These are phyloP conservation scores for Pseudomugil tenellus DNA, from an alignment of 2,797 vertebrate species.

Conservation along the genomic window DNA sequence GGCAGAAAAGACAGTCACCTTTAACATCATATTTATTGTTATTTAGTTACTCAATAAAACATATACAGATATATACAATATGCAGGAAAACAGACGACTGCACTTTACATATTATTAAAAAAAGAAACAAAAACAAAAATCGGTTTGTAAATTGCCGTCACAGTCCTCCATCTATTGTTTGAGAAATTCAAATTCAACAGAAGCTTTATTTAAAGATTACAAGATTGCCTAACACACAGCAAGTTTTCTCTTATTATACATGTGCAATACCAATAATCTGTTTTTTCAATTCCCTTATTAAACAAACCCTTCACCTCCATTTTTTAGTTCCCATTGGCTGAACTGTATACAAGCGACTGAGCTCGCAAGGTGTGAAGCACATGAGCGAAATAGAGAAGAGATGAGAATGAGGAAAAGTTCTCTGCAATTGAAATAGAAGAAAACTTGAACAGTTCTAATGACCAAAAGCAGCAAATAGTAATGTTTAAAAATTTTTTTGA, in stretches of 20 bases:
- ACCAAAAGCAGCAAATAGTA: conserved; percentile 50
- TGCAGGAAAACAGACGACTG: conserved; percentile 99
- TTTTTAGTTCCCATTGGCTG: conserved; percentile 79
- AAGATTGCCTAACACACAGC: conserved; percentile 98
- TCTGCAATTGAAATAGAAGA: conserved; percentile 23
- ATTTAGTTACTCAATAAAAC: conserved; percentile 99
- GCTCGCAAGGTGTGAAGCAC: conserved; percentile 43
- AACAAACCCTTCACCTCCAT: conserved; percentile 67
- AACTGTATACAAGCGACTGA: conserved; percentile 85
- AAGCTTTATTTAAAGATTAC: conserved; percentile 88
- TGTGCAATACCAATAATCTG: conserved; percentile 94
- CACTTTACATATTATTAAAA: conserved; percentile 98
- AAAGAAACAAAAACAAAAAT: conserved; percentile 85
- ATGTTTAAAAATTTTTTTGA: conserved; percentile 32
- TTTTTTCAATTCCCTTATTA: conserved; percentile 79
- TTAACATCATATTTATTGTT: conserved; percentile 99
- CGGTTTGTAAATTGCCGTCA: conserved; percentile 92
- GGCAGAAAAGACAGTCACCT: conserved; percentile 80
- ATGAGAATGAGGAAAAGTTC: conserved; percentile 19
- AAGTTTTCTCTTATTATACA: conserved; percentile 97
- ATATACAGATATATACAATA: conserved; percentile 99
- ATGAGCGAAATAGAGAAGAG: conserved; percentile 19
- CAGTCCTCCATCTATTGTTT: conserved; percentile 97
- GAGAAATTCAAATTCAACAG: conserved; percentile 92
- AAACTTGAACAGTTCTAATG: conserved; percentile 36